phyloP scores from a whole-genome alignment of 2,113 vertebrate genomes.

The Ondatra zibethicus region DNA sequence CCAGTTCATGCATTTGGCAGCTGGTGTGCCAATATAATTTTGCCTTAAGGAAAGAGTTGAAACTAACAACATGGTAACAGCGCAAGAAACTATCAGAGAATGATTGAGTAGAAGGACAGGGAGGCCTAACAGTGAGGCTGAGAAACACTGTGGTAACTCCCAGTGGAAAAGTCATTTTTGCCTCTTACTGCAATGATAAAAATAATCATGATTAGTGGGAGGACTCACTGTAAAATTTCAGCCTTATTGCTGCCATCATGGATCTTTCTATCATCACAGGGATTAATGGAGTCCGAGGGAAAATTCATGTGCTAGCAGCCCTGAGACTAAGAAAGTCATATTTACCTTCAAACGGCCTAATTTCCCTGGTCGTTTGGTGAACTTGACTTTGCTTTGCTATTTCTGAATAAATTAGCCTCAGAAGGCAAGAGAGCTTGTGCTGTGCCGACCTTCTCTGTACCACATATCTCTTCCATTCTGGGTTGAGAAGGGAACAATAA shows the following conservation, averaged over 20 bases:
- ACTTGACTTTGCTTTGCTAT: not conserved
- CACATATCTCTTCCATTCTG: not conserved
- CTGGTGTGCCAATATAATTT: not conserved
- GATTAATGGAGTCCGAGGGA: not conserved
- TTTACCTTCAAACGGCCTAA: not conserved
- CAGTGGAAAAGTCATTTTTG: not conserved
- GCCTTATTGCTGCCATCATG: not conserved
- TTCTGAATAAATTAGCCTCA: not conserved
- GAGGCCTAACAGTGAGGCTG: not conserved
- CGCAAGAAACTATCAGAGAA: not conserved
- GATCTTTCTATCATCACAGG: not conserved
- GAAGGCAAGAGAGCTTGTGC: not conserved
- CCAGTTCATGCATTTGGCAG: not conserved
- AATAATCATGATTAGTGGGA: not conserved
- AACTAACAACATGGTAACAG: not conserved
- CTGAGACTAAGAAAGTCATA: not conserved
- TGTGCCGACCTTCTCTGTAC: not conserved
- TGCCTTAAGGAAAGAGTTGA: slow-evolving; percentile 9
- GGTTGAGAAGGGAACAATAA: not conserved
- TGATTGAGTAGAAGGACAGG: not conserved
- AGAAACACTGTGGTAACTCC: not conserved
- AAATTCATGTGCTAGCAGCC: slow-evolving; percentile 11
- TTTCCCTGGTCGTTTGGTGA: not conserved
- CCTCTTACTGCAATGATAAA: not conserved
- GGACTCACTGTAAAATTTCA: not conserved